Percentiles rank a stretch among this genome's conserved stretches.
phyloP scores from a whole-genome alignment of 2,888 invertebrate species.

The Seira ritae region DNA sequence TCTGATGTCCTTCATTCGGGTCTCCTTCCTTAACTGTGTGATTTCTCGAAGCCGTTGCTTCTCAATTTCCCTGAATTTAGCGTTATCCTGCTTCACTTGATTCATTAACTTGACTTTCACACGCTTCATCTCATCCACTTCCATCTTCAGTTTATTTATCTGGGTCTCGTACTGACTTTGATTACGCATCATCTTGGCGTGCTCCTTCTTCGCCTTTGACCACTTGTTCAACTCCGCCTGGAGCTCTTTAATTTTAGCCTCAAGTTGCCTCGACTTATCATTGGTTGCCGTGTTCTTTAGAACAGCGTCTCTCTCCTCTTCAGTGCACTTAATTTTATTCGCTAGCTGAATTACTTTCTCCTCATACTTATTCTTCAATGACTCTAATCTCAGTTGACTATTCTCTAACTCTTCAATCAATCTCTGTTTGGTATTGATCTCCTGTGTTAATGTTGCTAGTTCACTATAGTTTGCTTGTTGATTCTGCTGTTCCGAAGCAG shows the following conservation, averaged over 20 bases:
- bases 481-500: constrained; percentile 32
- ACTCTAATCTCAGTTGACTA: constrained; percentile 89
- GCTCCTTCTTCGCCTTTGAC: constrained; percentile 92
- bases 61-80: constrained; percentile 89
- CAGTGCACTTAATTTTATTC: constrained; percentile 89
- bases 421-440: constrained; percentile 95
- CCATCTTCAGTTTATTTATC: constrained; percentile 83
- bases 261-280: constrained; percentile 25
- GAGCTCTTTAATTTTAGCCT: constrained; percentile 32
- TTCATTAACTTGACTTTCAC: constrained; percentile 91
- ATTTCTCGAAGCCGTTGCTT: constrained; percentile 88
- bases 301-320: constrained; percentile 86
- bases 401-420: constrained; percentile 95
- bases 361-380: constrained; percentile 93
- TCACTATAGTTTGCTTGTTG: constrained; percentile 81
- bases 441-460: constrained; percentile 91
- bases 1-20: constrained; percentile 86
- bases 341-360: constrained; percentile 90
- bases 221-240: constrained; percentile 79
- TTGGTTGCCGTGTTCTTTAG: constrained; percentile 46
- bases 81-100: constrained; percentile 94
- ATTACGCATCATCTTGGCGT: constrained; percentile 86
- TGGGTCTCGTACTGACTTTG: constrained; percentile 87
- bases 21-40: constrained; percentile 92
- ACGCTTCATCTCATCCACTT: constrained; percentile 88